Evolutionary conservation across 1,140 invertebrate genomes (phyloP), one percentile per base, ranked within the genome.

Genomic region (Ceratoteleas bidentatus): DNA sequence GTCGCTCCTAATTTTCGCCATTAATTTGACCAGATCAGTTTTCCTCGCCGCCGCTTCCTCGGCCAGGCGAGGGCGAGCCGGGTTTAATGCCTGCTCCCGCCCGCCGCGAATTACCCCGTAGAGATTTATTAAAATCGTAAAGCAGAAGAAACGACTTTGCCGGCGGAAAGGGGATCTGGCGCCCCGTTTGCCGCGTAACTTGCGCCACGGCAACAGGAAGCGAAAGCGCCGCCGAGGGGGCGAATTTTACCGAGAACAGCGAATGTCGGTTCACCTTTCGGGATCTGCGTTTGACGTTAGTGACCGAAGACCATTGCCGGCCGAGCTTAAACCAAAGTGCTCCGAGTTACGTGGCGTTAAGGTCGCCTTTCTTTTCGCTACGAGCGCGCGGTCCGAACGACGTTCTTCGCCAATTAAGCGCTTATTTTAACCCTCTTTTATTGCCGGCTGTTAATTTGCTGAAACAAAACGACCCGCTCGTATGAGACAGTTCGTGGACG

Each of bases 41-140:
- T 78, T 81, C 72, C 72, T 69, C 43, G 80, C 76, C 72, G 68
- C 34, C 36, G 58, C 47, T 65, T 68, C 45, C 38, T 49, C 34
- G 50, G 64, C 69, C 33, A 58, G 50, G 60, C 60, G 43, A 73
- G 84, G 74, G 61, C 47, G 45, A 83, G 68, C 73, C 64, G 84
- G 84, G 85, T 88, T 90, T 90, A 90, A 90, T 88, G 89, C 84
- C 78, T 80, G 85, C 83, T 85, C 84, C 85, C 83, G 84, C 84
- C 79, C 86, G 84, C 88, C 88, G 85, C 88, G 89, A 90, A 89
- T 89, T 88, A 90, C 87, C 87, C 85, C 86, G 84, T 85, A 73
- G 86, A 90, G 89, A 90, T 90, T 90, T 90, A 90, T 90, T 90
- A 90, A 90, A 90, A 90, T 86, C 88, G 89, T 90, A 89, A 90